Conservation (phyloP, 2,113 vertebrate species). For the Montifringilla adamsi region DNA sequence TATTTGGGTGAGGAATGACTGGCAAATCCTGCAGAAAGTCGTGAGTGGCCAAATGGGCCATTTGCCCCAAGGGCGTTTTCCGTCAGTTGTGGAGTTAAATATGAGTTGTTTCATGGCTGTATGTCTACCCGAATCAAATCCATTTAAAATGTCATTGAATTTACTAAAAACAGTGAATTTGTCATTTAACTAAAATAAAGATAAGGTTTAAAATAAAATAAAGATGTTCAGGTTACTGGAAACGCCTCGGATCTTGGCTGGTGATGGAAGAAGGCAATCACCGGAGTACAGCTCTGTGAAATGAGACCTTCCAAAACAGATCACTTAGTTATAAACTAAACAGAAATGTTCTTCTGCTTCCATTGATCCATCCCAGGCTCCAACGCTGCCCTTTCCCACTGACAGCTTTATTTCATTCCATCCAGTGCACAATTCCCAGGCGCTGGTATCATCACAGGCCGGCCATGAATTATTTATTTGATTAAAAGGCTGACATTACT, state of each 20-base stretch:
- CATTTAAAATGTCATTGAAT: neutral
- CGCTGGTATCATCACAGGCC: neutral
- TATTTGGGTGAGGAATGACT: neutral
- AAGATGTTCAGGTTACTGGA: no score
- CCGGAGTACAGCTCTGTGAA: neutral
- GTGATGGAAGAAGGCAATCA: neutral
- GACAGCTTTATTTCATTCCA: slow-evolving; percentile 13
- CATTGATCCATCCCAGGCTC: neutral
- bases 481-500: slow-evolving; percentile 62
- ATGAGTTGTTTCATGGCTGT: neutral
- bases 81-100: neutral
- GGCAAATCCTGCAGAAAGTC: neutral
- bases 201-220: neutral
- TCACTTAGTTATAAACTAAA: neutral
- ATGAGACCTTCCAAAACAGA: neutral
- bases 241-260: neutral
- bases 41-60: rapidly evolving
- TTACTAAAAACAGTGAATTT: neutral
- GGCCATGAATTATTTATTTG: slow-evolving; percentile 43
- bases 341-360: neutral
- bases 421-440: neutral
- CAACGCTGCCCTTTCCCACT: neutral
- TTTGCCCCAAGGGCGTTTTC: neutral
- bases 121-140: neutral
- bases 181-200: neutral